phyloP scores from a whole-genome alignment of 2,888 invertebrate genomes.

The Heliconius sara region DNA sequence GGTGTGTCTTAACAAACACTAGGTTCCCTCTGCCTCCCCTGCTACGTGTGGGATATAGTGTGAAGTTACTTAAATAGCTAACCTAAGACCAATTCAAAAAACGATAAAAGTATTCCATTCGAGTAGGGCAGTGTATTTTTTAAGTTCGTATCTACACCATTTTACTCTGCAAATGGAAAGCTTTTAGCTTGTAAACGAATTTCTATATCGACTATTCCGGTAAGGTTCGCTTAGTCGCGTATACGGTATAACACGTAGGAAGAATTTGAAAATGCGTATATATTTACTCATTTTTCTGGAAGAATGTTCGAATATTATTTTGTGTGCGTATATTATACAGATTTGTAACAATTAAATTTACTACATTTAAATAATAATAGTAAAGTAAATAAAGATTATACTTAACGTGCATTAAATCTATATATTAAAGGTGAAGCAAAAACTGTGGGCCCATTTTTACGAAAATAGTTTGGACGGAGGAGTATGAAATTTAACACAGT shows the following conservation, averaged over 20 bases:
- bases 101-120: conserved; percentile 29
- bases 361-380: too few species aligned
- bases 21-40: too few species aligned
- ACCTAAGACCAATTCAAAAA: conserved; percentile 24
- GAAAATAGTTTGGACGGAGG: too few species aligned
- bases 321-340: neutral
- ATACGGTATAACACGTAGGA: conserved; percentile 33
- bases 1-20: too few species aligned
- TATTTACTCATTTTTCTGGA: neutral
- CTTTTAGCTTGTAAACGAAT: conserved; percentile 77
- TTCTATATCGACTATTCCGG: conserved; percentile 59
- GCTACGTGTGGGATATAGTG: too few species aligned
- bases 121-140: conserved; percentile 36
- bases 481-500: too few species aligned
- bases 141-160: conserved; percentile 51
- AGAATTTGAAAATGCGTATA: conserved; percentile 38
- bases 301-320: neutral
- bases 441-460: too few species aligned
- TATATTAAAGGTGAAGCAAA: too few species aligned
- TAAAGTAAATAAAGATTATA: too few species aligned
- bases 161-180: conserved; percentile 71
- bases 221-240: conserved; percentile 47
- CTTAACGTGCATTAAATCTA: too few species aligned
- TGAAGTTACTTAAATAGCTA: neutral
- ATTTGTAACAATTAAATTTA: too few species aligned